phyloP scores from a whole-genome alignment of 2,797 vertebrate genomes.

The Scolopax rusticola region DNA sequence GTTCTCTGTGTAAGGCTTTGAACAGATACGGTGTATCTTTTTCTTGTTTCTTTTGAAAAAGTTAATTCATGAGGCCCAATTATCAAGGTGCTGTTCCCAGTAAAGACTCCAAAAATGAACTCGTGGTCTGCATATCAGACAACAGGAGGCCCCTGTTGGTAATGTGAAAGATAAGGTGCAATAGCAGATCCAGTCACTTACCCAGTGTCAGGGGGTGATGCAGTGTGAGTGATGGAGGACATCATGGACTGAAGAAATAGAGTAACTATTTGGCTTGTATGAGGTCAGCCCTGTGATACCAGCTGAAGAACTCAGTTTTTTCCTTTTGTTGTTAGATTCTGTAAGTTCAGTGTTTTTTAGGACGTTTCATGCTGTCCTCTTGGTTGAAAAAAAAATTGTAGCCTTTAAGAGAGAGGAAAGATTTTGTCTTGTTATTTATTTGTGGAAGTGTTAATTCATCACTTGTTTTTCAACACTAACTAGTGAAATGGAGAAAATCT shows the following conservation, averaged over 20 bases:
- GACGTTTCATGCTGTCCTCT: neutral
- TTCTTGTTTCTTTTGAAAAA: neutral
- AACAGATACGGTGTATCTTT: rapidly evolving
- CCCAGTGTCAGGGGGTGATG: neutral
- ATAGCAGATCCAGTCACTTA: neutral
- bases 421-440: neutral
- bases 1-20: neutral
- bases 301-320: neutral
- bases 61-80: neutral
- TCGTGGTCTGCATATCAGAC: neutral
- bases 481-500: neutral
- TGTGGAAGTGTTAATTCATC: neutral
- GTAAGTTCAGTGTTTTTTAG: neutral
- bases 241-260: neutral
- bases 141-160: neutral
- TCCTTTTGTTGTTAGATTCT: no score
- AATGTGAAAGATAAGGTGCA: neutral
- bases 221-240: conserved; percentile 1
- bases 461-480: neutral
- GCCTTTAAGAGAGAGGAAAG: neutral
- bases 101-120: neutral
- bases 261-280: neutral
- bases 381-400: neutral
- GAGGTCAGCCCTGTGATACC: neutral
- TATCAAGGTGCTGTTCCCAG: neutral